Percentiles rank a stretch among this genome's conserved stretches.
Conservation (phyloP, 2,888 invertebrate genomes). For the Eupithecia subumbrata region DNA sequence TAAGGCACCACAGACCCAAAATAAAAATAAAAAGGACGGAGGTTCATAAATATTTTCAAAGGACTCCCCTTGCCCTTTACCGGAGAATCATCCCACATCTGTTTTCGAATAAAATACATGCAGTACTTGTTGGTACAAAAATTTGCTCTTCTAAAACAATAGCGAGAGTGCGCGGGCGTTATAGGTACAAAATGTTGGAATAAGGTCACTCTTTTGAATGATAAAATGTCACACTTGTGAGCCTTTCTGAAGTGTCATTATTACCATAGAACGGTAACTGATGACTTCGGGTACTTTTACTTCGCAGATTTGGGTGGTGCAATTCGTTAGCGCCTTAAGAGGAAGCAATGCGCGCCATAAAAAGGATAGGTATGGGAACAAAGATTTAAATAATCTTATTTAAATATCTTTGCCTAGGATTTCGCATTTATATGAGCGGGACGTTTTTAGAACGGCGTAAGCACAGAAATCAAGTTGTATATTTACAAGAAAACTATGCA, state of each 20-base stretch:
- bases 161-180: background rate
- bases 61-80: background rate
- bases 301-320: background rate
- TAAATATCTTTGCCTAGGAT: too few species aligned
- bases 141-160: background rate
- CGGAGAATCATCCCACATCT: background rate
- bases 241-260: background rate
- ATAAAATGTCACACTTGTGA: background rate
- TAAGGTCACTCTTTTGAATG: background rate
- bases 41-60: background rate
- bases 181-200: background rate
- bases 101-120: background rate
- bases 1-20: background rate
- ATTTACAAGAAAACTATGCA: too few species aligned
- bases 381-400: too few species aligned
- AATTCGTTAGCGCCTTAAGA: background rate
- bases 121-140: background rate
- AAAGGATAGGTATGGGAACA: too few species aligned
- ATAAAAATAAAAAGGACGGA: background rate
- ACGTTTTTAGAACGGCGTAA: too few species aligned
- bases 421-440: too few species aligned
- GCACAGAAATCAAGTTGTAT: too few species aligned
- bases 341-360: background rate
- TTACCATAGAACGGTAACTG: background rate
- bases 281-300: background rate